Percentiles rank a stretch among this genome's conserved stretches.
Evolutionary conservation across 2,888 invertebrate species (phyloP).

Genomic region (Amphipoea oculea): DNA sequence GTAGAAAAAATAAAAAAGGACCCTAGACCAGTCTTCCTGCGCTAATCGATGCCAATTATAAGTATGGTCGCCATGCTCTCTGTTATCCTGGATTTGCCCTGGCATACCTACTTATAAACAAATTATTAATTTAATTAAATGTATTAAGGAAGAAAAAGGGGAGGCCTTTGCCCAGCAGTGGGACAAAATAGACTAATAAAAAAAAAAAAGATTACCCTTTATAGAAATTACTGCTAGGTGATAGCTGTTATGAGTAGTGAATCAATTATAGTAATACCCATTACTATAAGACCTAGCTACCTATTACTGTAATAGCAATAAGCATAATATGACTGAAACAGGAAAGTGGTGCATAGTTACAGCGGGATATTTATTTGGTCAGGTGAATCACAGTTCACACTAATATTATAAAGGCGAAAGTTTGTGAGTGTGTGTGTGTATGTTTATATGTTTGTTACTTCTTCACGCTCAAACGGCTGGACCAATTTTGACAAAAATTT

Average conservation of each 20-base stretch:
- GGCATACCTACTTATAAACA: not conserved
- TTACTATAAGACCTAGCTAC: too few relatives aligned
- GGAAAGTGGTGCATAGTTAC: not conserved
- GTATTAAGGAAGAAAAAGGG: not conserved
- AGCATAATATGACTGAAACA: not conserved
- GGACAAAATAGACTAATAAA: too few relatives aligned
- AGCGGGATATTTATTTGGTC: not conserved
- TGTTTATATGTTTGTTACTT: too few relatives aligned
- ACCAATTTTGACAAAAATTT: too few relatives aligned
- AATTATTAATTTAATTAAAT: slow-evolving; percentile 8
- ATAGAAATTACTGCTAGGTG: not conserved
- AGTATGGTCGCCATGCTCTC: slow-evolving; percentile 58
- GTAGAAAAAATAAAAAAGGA: slow-evolving; percentile 75
- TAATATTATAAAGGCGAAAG: too few relatives aligned
- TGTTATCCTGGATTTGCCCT: slow-evolving; percentile 33
- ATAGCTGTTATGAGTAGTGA: too few relatives aligned
- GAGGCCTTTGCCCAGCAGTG: too few relatives aligned
- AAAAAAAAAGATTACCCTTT: not conserved
- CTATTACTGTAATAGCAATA: too few relatives aligned
- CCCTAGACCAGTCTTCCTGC: slow-evolving; percentile 85
- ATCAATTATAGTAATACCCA: not conserved
- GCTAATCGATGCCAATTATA: slow-evolving; percentile 89
- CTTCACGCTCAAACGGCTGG: too few relatives aligned
- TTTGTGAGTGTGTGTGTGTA: too few relatives aligned
- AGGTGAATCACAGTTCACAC: not conserved